Conservation (phyloP, 2,113 vertebrate species). For the Hydrochoerus hydrochaeris region DNA sequence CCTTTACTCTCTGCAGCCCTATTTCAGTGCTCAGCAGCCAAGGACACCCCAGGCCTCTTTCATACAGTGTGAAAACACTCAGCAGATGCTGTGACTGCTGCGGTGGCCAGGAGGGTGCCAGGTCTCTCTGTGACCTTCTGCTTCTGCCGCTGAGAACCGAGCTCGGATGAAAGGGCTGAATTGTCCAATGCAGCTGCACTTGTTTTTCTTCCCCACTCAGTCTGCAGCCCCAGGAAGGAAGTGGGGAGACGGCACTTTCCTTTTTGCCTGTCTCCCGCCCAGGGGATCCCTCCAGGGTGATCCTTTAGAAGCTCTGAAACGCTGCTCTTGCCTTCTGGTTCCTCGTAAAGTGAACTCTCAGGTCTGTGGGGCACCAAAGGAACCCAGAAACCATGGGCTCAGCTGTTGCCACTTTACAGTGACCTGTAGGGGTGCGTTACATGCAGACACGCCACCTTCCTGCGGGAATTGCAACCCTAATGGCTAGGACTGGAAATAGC, state of each 20-base stretch:
- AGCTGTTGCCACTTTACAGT: background rate
- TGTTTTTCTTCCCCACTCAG: background rate
- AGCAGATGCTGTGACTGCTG: background rate
- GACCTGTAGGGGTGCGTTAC: background rate
- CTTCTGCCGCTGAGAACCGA: background rate
- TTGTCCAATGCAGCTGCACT: slow-evolving; percentile 51
- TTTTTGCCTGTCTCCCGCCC: background rate
- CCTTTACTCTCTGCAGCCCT: background rate
- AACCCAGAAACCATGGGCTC: background rate
- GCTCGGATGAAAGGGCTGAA: background rate
- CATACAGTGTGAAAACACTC: background rate
- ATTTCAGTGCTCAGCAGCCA: background rate
- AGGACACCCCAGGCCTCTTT: background rate
- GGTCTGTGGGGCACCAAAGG: background rate
- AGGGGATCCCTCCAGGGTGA: background rate
- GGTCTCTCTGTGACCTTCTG: background rate
- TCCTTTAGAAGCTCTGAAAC: background rate
- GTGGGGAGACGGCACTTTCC: background rate
- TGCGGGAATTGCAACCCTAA: background rate
- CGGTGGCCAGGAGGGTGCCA: rapidly evolving
- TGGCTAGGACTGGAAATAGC: background rate
- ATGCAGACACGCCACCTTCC: background rate
- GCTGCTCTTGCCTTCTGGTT: background rate
- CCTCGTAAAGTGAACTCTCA: slow-evolving; percentile 6
- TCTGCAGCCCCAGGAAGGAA: background rate